These are phyloP conservation scores for Liopterus haemorrhoidalis DNA, from an alignment of 2,888 invertebrate species.

Conservation along the genomic window DNA sequence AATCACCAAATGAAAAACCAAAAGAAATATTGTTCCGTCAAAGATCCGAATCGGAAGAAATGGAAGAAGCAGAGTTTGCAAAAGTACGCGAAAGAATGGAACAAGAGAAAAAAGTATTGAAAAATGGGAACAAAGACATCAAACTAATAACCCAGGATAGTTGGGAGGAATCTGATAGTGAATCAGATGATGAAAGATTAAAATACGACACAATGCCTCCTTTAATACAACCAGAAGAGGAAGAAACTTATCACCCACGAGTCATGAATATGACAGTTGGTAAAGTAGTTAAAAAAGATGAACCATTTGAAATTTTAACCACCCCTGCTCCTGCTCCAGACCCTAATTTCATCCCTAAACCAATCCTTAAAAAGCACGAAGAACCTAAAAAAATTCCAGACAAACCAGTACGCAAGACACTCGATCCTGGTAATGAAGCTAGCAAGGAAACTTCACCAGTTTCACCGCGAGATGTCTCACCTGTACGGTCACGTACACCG, in stretches of 20 bases:
- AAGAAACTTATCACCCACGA: constrained; percentile 64
- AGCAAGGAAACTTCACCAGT: constrained; percentile 25
- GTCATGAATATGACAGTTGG: constrained; percentile 48
- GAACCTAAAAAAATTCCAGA: constrained; percentile 34
- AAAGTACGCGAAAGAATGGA: constrained; percentile 33
- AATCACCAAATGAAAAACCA: too few relatives aligned
- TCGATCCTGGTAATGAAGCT: constrained; percentile 17
- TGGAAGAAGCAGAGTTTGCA: constrained; percentile 41
- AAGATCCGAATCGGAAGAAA: constrained; percentile 41
- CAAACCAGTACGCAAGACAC: constrained; percentile 26
- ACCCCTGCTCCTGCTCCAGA: constrained; percentile 60
- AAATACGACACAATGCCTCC: constrained; percentile 29
- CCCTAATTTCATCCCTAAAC: constrained; percentile 70
- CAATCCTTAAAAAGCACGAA: constrained; percentile 61
- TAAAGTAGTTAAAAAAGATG: constrained; percentile 46
- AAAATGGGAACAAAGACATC: constrained; percentile 36
- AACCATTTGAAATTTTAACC: constrained; percentile 54
- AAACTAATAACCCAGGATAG: constrained; percentile 19
- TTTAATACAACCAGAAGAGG: constrained; percentile 47
- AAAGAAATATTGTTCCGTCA: constrained; percentile 22
- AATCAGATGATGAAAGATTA: constrained; percentile 40
- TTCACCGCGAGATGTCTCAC: constrained; percentile 29
- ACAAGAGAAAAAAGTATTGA: constrained; percentile 37
- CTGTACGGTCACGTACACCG: constrained; percentile 47
- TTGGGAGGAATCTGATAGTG: constrained; percentile 39